These are phyloP conservation scores for Xenopus borealis DNA, from an alignment of 2,113 vertebrate genomes.

Conservation along the genomic window DNA sequence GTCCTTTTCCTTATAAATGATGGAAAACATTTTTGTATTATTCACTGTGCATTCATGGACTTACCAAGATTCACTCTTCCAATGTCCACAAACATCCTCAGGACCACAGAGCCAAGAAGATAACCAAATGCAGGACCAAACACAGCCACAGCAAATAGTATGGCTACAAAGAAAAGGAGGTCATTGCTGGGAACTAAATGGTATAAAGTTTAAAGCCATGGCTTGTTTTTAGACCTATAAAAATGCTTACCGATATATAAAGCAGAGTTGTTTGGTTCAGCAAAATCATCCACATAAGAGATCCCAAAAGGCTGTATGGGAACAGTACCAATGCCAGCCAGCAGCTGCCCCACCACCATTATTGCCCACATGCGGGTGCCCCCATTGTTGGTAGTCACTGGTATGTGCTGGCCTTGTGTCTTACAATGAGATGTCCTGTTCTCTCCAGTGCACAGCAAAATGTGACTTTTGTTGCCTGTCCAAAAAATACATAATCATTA, in stretches of 20 bases:
- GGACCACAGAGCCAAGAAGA: conserved; percentile 80
- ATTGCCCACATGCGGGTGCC: conserved; percentile 79
- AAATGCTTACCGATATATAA: conserved; percentile 82
- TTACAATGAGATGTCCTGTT: conserved; percentile 4
- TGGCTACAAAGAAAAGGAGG: conserved; percentile 67
- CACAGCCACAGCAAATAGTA: conserved; percentile 87
- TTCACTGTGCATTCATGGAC: conserved; percentile 25
- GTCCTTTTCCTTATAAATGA: no score
- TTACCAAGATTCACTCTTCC: conserved; percentile 71
- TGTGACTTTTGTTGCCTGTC: conserved; percentile 63
- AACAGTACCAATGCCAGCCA: conserved; percentile 87
- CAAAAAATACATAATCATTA: background rate
- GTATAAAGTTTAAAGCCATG: no score
- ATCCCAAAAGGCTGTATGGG: conserved; percentile 97
- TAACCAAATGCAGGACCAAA: conserved; percentile 90
- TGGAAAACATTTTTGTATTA: no score
- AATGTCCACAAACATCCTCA: conserved; percentile 86
- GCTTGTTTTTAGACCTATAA: background rate
- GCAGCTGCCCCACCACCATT: conserved; percentile 85
- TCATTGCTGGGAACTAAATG: no score
- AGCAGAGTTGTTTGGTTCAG: conserved; percentile 80
- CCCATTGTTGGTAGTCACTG: conserved; percentile 57
- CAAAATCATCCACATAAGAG: conserved; percentile 91
- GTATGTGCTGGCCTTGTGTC: conserved; percentile 3
- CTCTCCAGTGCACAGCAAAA: conserved; percentile 60